Conservation (phyloP, 2,797 vertebrate genomes). For the Enoplosus armatus region DNA sequence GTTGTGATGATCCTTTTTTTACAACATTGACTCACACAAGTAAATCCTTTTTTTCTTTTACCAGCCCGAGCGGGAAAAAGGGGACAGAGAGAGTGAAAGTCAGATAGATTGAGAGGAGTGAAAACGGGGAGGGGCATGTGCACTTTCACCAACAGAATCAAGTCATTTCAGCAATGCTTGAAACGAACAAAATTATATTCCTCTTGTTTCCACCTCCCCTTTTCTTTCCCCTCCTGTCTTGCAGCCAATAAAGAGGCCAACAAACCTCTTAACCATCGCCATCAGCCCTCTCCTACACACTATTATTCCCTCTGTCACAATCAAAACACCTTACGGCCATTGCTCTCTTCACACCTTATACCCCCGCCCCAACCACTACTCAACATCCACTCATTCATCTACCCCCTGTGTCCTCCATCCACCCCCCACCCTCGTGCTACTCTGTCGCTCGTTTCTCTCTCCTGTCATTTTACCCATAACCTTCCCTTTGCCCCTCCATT, state of each 20-base stretch:
- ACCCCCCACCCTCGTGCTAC: conserved; percentile 10
- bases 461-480: conserved; percentile 52
- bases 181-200: conserved; percentile 38
- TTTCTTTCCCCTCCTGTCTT: conserved; percentile 39
- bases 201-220: conserved; percentile 11
- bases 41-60: conserved; percentile 59
- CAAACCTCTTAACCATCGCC: conserved; percentile 52
- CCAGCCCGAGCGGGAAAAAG: conserved; percentile 34
- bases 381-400: conserved; percentile 61
- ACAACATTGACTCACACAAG: conserved; percentile 62
- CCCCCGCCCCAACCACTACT: conserved; percentile 35
- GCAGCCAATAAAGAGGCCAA: conserved; percentile 60
- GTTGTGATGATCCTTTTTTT: conserved; percentile 59
- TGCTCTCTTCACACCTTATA: conserved; percentile 50
- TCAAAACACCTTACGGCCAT: conserved; percentile 67
- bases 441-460: conserved; percentile 34
- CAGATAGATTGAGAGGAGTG: conserved; percentile 31
- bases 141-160: conserved; percentile 38
- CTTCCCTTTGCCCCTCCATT: conserved; percentile 47
- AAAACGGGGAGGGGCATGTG: background rate
- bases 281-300: conserved; percentile 66
- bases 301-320: conserved; percentile 77
- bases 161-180: conserved; percentile 23
- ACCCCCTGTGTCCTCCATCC: conserved; percentile 54
- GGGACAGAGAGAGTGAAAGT: conserved; percentile 32